These are phyloP conservation scores for Eucera pruinosa DNA, from an alignment of 2,888 invertebrate species.

Conservation along the genomic window DNA sequence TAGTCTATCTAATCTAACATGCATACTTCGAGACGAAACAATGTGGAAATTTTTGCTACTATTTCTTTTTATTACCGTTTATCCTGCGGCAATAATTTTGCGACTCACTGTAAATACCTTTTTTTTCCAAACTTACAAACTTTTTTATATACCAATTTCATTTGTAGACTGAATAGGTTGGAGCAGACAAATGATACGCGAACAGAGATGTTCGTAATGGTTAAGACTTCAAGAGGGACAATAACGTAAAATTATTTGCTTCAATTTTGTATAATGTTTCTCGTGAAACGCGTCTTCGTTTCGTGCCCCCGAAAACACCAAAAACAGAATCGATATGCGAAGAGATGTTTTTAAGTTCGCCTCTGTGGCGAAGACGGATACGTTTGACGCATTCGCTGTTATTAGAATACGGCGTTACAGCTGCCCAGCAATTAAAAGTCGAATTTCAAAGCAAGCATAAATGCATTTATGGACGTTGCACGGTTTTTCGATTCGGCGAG, in stretches of 20 bases:
- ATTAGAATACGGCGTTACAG: no score
- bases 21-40: no score
- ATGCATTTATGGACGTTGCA: no score
- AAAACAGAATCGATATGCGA: neutral
- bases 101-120: no score
- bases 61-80: no score
- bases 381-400: no score
- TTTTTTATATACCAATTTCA: slow-evolving; percentile 33
- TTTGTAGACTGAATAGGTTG: slow-evolving; percentile 31
- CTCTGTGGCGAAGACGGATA: neutral
- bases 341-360: slow-evolving; percentile 10
- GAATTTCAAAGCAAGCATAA: no score
- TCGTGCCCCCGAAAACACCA: neutral
- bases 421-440: no score
- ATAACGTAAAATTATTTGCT: slow-evolving; percentile 42
- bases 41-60: no score
- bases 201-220: slow-evolving; percentile 12
- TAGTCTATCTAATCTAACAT: no score
- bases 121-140: slow-evolving; percentile 10
- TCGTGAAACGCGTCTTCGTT: slow-evolving; percentile 14
- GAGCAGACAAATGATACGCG: neutral
- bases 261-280: slow-evolving; percentile 29
- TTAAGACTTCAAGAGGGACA: slow-evolving; percentile 29
- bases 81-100: no score
- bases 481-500: no score